Evolutionary conservation across 2,888 invertebrate genomes (phyloP).

Genomic region (Spodoptera picta): DNA sequence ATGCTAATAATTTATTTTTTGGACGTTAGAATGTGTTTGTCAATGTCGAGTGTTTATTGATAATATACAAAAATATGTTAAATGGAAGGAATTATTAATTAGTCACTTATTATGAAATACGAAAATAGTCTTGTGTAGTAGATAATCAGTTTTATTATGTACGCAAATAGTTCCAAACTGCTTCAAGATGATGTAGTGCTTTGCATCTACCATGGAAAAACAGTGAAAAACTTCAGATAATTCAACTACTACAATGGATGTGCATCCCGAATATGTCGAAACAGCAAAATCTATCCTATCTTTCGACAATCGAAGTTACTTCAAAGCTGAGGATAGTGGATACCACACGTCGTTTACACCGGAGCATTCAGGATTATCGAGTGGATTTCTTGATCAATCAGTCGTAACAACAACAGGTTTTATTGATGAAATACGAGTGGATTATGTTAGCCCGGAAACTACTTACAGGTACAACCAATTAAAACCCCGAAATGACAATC

Average conservation of each 20-base stretch:
- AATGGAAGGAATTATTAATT: background rate
- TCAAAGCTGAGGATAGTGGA: conserved; percentile 82
- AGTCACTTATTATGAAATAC: conserved; percentile 1
- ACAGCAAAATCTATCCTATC: conserved; percentile 70
- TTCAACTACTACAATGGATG: conserved; percentile 69
- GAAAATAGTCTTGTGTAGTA: background rate
- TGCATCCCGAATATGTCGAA: conserved; percentile 71
- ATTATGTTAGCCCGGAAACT: conserved; percentile 62
- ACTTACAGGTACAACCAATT: conserved; percentile 49
- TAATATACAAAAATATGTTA: too few species aligned
- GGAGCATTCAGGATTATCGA: conserved; percentile 73
- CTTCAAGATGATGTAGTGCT: conserved; percentile 15
- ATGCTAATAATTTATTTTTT: too few species aligned
- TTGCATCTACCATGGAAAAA: conserved; percentile 40
- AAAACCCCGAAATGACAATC: conserved; percentile 50
- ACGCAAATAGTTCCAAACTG: conserved; percentile 21
- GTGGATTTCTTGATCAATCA: conserved; percentile 69
- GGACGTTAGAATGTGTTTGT: too few species aligned
- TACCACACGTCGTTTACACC: conserved; percentile 83
- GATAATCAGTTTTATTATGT: conserved; percentile 28
- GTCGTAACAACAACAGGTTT: conserved; percentile 62
- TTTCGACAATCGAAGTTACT: conserved; percentile 69
- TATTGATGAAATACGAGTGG: conserved; percentile 67
- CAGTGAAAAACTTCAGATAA: conserved; percentile 24
- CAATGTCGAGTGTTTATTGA: too few species aligned